These are phyloP conservation scores for Torymus texanus DNA, from an alignment of 2,888 invertebrate species.

Conservation along the genomic window DNA sequence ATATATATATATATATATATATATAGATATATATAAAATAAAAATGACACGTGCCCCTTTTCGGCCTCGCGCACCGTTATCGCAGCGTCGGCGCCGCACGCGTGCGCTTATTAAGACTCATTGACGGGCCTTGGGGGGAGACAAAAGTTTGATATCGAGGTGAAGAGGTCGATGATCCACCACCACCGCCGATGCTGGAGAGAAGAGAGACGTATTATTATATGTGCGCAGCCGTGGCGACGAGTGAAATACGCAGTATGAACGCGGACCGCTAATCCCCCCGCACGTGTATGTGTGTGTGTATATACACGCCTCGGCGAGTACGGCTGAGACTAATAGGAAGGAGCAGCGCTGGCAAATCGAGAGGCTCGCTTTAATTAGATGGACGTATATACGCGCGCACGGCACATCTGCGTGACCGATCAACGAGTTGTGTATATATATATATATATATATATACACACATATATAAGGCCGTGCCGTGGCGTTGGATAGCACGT, in stretches of 20 bases:
- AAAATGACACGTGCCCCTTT: conserved; percentile 32
- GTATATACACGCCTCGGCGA: conserved; percentile 20
- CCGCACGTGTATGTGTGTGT: no score
- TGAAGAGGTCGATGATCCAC: conserved; percentile 45
- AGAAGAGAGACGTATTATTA: conserved; percentile 22
- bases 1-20: no score
- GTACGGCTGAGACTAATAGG: conserved; percentile 39
- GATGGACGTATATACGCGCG: conserved; percentile 30
- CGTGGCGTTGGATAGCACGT: neutral
- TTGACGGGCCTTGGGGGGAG: conserved; percentile 31
- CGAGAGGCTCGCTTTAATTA: conserved; percentile 49
- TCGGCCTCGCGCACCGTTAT: neutral
- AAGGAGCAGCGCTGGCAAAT: conserved; percentile 40
- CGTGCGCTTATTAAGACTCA: conserved; percentile 41
- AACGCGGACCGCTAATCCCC: conserved; percentile 36
- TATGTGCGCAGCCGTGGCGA: neutral
- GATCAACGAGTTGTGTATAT: conserved; percentile 18
- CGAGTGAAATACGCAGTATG: conserved; percentile 23
- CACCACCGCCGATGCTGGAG: neutral
- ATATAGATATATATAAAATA: no score
- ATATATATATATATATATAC: no score
- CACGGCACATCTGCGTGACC: conserved; percentile 29
- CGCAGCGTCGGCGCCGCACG: conserved; percentile 12
- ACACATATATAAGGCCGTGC: conserved; percentile 14
- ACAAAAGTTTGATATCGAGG: conserved; percentile 35